Base-by-base conservation (phyloP, 2,797 vertebrate genomes). In the Apogon talboti region DNA sequence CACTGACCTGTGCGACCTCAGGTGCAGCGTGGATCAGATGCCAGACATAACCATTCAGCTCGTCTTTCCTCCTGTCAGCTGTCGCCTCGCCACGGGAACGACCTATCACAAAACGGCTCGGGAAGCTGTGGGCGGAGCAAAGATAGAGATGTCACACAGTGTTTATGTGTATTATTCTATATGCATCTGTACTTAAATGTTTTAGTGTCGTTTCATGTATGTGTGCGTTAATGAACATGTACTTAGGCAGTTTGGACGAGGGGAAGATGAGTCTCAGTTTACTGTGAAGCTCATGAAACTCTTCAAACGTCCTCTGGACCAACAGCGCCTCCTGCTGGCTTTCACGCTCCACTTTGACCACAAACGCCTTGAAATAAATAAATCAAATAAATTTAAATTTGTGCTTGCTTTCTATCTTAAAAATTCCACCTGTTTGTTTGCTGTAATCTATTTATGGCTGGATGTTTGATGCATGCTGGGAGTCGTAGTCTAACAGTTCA, bases 271-370 rank as follows among this genome's bases (percentile, higher is more conserved):
- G 95, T 37, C 96, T 95, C 42, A 99, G 90, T 49, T 98, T 99
- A 85, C 92, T 95, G 90, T 99, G 97, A 55, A 99, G 92, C 74
- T 99, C 98, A 62, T 98, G 95, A 85, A 99, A 98, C 88, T 99
- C 98, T 72, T 98, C 97, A 56, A 98, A 99, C 0, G 94, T 97
- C 64, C 98, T 94, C 85, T 98, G 96, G 74, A 98, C 93, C 5
- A 96, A 91, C 35, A 81, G 78, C 18, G 88, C 88, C 53, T 95
- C 96, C 0, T 94, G 90, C 0, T 93, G 87, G 16, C 78, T 84
- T 18, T 99, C 96, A 18, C 95, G 91, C 76, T 95, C 94, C 86
- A 99, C 97, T 88, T 96, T 97, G 71, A 98, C 94, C 55, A 98
- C 90, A 15, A 96, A 99, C 0, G 87, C 91, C 97, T 99, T 91